Evolutionary conservation across 2,113 vertebrate species (phyloP).

Genomic region (Ascaphus truei): DNA sequence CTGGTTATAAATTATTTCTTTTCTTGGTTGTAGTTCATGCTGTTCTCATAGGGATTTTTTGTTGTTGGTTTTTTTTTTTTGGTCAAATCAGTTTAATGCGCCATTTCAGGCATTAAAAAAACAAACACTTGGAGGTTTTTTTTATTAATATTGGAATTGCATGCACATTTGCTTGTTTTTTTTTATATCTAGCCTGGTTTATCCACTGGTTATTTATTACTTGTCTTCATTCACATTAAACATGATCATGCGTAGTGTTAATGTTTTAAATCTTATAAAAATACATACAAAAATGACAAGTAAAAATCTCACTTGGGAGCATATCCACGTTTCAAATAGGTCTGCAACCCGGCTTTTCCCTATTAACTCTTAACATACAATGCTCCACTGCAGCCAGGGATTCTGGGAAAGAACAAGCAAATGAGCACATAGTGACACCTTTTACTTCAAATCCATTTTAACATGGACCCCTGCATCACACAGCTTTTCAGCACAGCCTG

Average conservation of each 20-base stretch:
- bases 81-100: conserved; percentile 15
- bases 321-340: too few relatives aligned
- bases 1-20: conserved; percentile 71
- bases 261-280: background rate
- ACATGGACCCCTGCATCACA: too few relatives aligned
- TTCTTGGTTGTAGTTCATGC: conserved; percentile 22
- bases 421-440: too few relatives aligned
- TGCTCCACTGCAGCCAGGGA: too few relatives aligned
- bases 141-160: conserved; percentile 31
- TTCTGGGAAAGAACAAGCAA: too few relatives aligned
- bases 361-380: too few relatives aligned
- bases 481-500: too few relatives aligned
- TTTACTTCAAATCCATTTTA: too few relatives aligned
- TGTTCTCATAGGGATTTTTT: conserved; percentile 29
- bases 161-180: background rate
- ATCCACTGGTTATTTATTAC: background rate
- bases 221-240: background rate
- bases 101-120: background rate
- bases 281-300: too few relatives aligned
- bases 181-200: background rate
- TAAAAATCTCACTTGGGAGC: too few relatives aligned
- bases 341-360: too few relatives aligned
- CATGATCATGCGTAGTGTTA: background rate
- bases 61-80: background rate
- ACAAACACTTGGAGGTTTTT: conserved; percentile 26